A percentile compares a stretch with the other conserved stretches of the same genome.
Conservation (phyloP, 2,113 vertebrate genomes). For the Urocitellus parryii region DNA sequence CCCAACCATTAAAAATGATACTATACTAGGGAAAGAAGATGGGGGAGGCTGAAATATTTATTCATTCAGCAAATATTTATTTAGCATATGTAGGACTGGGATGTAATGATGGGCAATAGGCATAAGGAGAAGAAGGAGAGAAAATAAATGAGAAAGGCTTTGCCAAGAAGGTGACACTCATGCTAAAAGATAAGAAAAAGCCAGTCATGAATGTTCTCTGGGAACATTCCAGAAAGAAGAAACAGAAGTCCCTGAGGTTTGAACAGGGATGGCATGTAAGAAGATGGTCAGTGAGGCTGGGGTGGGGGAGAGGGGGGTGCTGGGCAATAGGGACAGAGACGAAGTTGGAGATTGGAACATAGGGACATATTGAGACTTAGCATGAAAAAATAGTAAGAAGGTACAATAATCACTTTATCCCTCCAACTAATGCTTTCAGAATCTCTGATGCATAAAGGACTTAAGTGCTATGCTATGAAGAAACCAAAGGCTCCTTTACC, state of each 20-base stretch:
- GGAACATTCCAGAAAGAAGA: conserved; percentile 19
- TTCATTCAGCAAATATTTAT: conserved; percentile 34
- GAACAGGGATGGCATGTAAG: not conserved
- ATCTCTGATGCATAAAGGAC: not conserved
- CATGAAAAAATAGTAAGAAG: conserved; percentile 80
- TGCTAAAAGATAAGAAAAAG: conserved; percentile 46
- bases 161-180: conserved; percentile 24
- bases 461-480: not conserved
- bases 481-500: not conserved
- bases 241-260: not conserved
- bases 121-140: not conserved
- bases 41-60: conserved; percentile 79
- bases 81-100: not conserved
- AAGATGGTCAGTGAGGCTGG: not conserved
- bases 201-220: not conserved
- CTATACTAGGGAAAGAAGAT: not conserved
- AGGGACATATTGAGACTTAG: conserved; percentile 65
- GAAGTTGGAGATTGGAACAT: not conserved
- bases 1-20: conserved; percentile 79
- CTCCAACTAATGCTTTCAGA: not conserved
- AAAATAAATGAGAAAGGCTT: not conserved
- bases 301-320: not conserved
- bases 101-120: not conserved
- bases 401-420: conserved; percentile 34
- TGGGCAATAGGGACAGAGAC: not conserved